Evolutionary conservation across 2,888 invertebrate species (phyloP), one percentile per base, ranked within the genome.

Genomic region (Drosophila anomalata): DNA sequence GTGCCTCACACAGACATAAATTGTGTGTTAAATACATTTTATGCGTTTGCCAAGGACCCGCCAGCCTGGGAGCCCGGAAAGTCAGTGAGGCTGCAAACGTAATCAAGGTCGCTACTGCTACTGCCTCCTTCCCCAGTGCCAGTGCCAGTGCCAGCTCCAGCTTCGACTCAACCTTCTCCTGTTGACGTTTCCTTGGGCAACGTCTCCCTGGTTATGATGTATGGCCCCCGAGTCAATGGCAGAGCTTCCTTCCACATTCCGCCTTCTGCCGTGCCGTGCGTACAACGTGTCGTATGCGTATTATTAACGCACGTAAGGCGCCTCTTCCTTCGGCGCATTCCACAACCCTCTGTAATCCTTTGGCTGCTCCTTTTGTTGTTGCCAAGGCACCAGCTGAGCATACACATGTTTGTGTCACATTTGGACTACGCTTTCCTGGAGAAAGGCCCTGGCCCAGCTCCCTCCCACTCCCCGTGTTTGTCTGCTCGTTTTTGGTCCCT

Each of bases 1-100:
- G 66, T 60, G 59, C 51, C 66, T 61, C 72, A 70, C 75, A 77
- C 79, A 79, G 76, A 79, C 88, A 87, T 87, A 88, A 87, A 87
- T 87, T 87, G 87, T 87, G 81, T 83, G 87, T 81, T 87, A 87
- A 87, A 87, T 85, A 87, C 87, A 87, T 84, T 87, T 87, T 87
- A 85, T 82, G 87, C 83, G 87, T 83, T 83, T 75, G 59, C 57
- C 70, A 70, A 54, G 54, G 65, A 60, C 31, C 71, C 55, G 51
- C n/a, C 17, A 12, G 58, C 20, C 26, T n/a, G 2, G 47, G 36
- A 55, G 46, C 29, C 41, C 11, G 54, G 54, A 51, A 75, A 82
- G 69, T 83, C 84, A 82, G 80, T 86, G 73, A 65, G 79, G 69
- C 77, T 77, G 84, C 75, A 83, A 77, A 73, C 82, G 84, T 84